Evolutionary conservation across 2,113 vertebrate genomes (phyloP).

Genomic region (Indicator maculatus): DNA sequence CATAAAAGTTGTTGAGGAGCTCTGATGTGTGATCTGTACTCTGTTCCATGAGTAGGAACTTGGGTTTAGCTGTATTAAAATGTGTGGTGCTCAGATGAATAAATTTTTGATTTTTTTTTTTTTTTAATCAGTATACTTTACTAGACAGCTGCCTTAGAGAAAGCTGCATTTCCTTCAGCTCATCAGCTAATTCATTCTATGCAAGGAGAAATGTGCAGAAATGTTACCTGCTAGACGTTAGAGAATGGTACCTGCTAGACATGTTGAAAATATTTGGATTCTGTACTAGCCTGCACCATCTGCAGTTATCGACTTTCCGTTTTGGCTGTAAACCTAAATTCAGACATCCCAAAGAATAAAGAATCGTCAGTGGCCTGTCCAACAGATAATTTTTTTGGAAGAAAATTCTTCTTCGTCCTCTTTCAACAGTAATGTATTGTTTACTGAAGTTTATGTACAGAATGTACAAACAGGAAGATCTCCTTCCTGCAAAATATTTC

Average conservation of each 20-base stretch:
- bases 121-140: background rate
- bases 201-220: conserved; percentile 7
- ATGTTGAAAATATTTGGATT: conserved; percentile 21
- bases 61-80: background rate
- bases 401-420: conserved; percentile 32
- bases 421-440: conserved; percentile 69
- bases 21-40: background rate
- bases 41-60: background rate
- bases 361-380: conserved; percentile 27
- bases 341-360: conserved; percentile 46
- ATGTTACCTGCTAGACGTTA: background rate
- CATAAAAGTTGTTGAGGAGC: background rate
- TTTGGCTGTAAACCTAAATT: conserved; percentile 55
- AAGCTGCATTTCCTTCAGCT: background rate
- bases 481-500: conserved; percentile 78
- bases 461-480: conserved; percentile 78
- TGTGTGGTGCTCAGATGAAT: background rate
- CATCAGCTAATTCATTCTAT: conserved; percentile 26
- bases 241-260: conserved; percentile 8
- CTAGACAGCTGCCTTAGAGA: background rate
- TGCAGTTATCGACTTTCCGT: conserved; percentile 47
- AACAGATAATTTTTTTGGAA: conserved; percentile 57
- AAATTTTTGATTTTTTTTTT: background rate
- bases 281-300: conserved; percentile 25
- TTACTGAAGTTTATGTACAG: conserved; percentile 75